Evolutionary conservation across 2,797 vertebrate species (phyloP).

Genomic region (Rhinoraja longicauda): DNA sequence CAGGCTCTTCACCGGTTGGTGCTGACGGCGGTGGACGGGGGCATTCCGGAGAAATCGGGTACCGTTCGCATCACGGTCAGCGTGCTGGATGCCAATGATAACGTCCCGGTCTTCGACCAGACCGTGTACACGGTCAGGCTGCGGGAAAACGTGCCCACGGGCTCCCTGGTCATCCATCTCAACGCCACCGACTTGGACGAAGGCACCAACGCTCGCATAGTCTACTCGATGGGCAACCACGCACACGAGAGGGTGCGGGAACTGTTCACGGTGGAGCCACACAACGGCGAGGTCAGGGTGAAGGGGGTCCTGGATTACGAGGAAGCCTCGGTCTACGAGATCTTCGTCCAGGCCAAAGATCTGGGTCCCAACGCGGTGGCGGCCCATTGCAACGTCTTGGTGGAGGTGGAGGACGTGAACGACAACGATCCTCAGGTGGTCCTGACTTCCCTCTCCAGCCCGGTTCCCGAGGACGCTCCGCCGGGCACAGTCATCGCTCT

Average conservation of each 20-base stretch:
- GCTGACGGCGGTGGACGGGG: slow-evolving; percentile 48
- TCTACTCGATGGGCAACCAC: slow-evolving; percentile 40
- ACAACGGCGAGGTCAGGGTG: slow-evolving; percentile 41
- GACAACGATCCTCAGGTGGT: slow-evolving; percentile 49
- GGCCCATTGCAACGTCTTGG: slow-evolving; percentile 47
- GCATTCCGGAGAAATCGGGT: slow-evolving; percentile 44
- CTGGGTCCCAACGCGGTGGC: slow-evolving; percentile 35
- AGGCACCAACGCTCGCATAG: slow-evolving; percentile 41
- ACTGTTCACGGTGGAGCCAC: slow-evolving; percentile 43
- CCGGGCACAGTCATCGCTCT: slow-evolving; percentile 47
- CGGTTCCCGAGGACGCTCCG: slow-evolving; percentile 45
- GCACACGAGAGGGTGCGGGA: slow-evolving; percentile 42
- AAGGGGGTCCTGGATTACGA: slow-evolving; percentile 1
- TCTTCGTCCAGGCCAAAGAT: slow-evolving; percentile 14
- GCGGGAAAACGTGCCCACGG: slow-evolving; percentile 41
- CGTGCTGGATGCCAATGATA: slow-evolving; percentile 49
- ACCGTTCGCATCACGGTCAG: slow-evolving; percentile 46
- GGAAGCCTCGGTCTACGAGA: background rate
- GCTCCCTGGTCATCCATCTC: slow-evolving; percentile 40
- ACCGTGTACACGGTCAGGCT: slow-evolving; percentile 44
- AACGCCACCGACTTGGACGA: slow-evolving; percentile 45
- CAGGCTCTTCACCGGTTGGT: slow-evolving; percentile 43
- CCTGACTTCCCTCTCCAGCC: slow-evolving; percentile 46
- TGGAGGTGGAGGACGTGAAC: slow-evolving; percentile 50
- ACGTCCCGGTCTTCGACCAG: slow-evolving; percentile 47